Percentiles rank a stretch among this genome's conserved stretches.
Conservation (phyloP, 2,797 vertebrate species). For the Trachops cirrhosus region DNA sequence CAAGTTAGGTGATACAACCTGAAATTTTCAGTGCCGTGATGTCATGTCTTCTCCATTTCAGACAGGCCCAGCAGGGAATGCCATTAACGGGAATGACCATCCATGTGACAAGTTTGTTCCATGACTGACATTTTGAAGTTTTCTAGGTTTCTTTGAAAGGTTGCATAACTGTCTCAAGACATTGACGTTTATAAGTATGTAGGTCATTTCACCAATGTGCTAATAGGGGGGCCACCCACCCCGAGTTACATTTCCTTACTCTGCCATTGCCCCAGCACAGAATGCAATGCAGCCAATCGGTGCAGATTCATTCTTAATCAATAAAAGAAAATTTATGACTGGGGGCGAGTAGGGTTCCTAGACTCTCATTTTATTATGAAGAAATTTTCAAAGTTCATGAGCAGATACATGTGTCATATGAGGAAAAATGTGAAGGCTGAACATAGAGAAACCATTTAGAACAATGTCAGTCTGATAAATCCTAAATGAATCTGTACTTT, state of each 20-base stretch:
- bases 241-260: conserved; percentile 1
- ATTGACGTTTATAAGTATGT: not conserved
- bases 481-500: not conserved
- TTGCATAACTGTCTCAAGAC: not conserved
- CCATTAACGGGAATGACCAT: not conserved
- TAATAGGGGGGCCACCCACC: not conserved
- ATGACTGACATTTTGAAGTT: not conserved
- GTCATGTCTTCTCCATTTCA: not conserved
- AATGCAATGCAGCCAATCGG: not conserved
- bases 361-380: conserved; percentile 36
- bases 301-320: conserved; percentile 5
- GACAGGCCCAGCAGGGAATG: not conserved
- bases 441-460: not conserved
- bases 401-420: not conserved
- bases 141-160: not conserved
- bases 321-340: not conserved
- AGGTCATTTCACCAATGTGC: not conserved
- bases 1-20: not conserved
- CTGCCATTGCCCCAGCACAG: not conserved
- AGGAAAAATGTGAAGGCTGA: conserved; percentile 14
- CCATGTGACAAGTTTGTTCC: not conserved
- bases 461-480: conserved; percentile 15
- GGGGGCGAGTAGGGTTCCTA: not conserved
- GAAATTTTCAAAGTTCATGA: conserved; percentile 2
- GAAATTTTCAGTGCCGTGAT: not conserved